phyloP scores from a whole-genome alignment of 2,888 invertebrate species.

The Idaea aversata region DNA sequence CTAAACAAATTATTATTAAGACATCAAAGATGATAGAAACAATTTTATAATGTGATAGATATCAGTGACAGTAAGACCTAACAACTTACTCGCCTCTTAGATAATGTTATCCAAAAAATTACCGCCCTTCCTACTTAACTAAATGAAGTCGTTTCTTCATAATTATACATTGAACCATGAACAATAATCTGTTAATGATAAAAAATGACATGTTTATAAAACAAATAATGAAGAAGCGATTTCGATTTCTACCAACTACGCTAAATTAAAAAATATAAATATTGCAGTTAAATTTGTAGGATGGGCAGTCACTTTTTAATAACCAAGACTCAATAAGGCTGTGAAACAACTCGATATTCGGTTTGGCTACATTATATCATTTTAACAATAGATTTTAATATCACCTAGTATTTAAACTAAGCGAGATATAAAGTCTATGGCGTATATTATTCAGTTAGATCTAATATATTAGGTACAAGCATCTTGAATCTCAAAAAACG shows the following conservation, averaged over 20 bases:
- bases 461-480: not conserved
- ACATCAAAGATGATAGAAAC: slow-evolving; percentile 35
- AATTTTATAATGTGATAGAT: slow-evolving; percentile 12
- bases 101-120: slow-evolving; percentile 14
- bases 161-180: not conserved
- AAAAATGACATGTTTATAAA: not conserved
- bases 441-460: not conserved
- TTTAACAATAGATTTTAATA: slow-evolving; percentile 1
- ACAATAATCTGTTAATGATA: not conserved
- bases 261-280: not conserved
- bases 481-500: slow-evolving; percentile 6
- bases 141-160: slow-evolving; percentile 1
- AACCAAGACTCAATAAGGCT: slow-evolving; percentile 75
- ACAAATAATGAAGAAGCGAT: not conserved
- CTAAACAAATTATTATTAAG: slow-evolving; percentile 60
- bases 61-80: slow-evolving; percentile 18
- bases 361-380: slow-evolving; percentile 45
- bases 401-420: not conserved
- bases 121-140: slow-evolving; percentile 14
- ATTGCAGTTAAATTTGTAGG: slow-evolving; percentile 17
- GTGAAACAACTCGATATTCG: slow-evolving; percentile 70
- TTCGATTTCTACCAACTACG: not conserved
- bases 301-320: slow-evolving; percentile 5
- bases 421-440: not conserved
- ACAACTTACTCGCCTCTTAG: slow-evolving; percentile 23